phyloP scores from a whole-genome alignment of 2,888 invertebrate genomes.

The Ametastegia equiseti region DNA sequence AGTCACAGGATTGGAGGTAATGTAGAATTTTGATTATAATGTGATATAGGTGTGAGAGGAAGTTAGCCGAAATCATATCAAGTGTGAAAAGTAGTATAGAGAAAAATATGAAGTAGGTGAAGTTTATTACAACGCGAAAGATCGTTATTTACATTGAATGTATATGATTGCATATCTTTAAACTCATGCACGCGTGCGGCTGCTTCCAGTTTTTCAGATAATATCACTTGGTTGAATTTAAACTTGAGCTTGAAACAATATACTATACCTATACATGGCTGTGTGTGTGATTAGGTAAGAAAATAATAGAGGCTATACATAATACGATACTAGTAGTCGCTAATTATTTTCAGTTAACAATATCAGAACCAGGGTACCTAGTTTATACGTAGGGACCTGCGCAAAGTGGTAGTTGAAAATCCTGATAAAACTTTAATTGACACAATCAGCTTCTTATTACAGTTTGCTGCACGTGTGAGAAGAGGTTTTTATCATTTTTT shows the following conservation, averaged over 20 bases:
- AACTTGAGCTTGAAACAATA: constrained; percentile 11
- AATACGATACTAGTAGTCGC: not conserved
- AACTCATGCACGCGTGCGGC: not conserved
- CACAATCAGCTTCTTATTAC: constrained; percentile 4
- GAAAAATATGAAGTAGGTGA: too few relatives aligned
- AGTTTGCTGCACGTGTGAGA: not conserved
- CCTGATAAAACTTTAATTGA: constrained; percentile 14
- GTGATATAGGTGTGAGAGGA: too few relatives aligned
- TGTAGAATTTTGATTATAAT: constrained; percentile 53
- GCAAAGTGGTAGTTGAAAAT: not conserved
- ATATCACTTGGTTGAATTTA: not conserved
- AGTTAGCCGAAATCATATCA: too few relatives aligned
- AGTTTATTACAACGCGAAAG: not conserved
- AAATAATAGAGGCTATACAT: not conserved
- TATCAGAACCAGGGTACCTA: not conserved
- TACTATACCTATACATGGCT: too few relatives aligned
- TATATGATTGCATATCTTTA: not conserved
- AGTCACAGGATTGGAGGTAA: constrained; percentile 93
- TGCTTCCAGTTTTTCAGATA: not conserved
- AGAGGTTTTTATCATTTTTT: not conserved
- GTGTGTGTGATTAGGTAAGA: too few relatives aligned
- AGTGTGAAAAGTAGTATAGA: too few relatives aligned
- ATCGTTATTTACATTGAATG: not conserved
- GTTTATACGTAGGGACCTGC: not conserved
- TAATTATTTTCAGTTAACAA: constrained; percentile 23